Percentiles rank a stretch among this genome's conserved stretches.
Evolutionary conservation across 2,113 vertebrate species (phyloP).

Genomic region (Lynx canadensis): DNA sequence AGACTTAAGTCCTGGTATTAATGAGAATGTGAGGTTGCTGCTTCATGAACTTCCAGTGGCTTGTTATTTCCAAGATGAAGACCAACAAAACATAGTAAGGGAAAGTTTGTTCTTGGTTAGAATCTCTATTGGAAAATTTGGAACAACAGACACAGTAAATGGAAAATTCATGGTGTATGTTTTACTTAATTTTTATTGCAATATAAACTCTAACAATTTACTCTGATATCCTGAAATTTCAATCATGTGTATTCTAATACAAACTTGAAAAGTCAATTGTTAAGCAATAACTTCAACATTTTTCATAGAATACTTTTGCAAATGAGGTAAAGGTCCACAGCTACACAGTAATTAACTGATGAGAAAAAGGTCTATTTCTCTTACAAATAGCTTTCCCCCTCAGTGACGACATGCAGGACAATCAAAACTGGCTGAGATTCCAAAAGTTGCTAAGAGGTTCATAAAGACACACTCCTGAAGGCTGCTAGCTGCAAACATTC

Average conservation of each 20-base stretch:
- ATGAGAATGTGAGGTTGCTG: background rate
- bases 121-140: background rate
- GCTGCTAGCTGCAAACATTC: background rate
- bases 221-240: conserved; percentile 36
- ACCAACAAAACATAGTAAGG: background rate
- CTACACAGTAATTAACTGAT: background rate
- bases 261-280: conserved; percentile 19
- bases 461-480: background rate
- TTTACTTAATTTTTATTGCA: background rate
- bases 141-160: background rate
- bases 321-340: background rate
- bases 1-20: background rate
- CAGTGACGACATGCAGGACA: background rate
- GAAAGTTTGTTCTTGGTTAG: background rate
- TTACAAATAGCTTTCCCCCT: conserved; percentile 40
- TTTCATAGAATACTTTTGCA: conserved; percentile 18
- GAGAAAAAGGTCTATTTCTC: background rate
- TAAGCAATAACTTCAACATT: conserved; percentile 15
- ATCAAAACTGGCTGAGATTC: background rate
- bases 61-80: conserved; percentile 49
- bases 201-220: background rate
- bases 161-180: background rate
- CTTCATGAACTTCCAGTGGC: background rate
- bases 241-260: conserved; percentile 33
- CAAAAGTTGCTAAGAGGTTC: background rate